Evolutionary conservation across 2,888 invertebrate genomes (phyloP).

Genomic region (Caenorhabditis sp.): DNA sequence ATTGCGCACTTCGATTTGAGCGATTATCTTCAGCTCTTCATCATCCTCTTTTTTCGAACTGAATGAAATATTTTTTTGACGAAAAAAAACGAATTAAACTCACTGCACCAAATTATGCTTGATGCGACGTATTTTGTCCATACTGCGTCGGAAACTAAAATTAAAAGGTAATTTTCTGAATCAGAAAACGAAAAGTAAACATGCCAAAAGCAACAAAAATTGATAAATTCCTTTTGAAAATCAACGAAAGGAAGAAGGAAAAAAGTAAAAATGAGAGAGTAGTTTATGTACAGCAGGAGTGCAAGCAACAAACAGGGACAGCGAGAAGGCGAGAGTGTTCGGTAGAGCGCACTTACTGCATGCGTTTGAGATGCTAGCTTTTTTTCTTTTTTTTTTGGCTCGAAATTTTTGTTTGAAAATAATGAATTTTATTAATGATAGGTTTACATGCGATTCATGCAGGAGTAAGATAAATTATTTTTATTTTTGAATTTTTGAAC

Average conservation of each 20-base stretch:
- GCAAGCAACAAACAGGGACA: neutral
- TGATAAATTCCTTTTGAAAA: neutral
- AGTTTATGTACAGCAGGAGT: slow-evolving; percentile 10
- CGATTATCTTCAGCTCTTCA: slow-evolving; percentile 29
- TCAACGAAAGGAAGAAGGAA: slow-evolving; percentile 23
- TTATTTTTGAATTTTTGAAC: too few relatives aligned
- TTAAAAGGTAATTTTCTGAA: slow-evolving; percentile 10
- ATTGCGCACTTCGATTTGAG: slow-evolving; percentile 29
- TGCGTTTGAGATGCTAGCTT: neutral
- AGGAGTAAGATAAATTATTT: too few relatives aligned
- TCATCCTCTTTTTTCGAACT: slow-evolving; percentile 11
- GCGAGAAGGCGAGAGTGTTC: slow-evolving; percentile 3
- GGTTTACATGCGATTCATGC: too few relatives aligned
- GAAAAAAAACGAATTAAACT: too few relatives aligned
- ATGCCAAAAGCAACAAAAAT: neutral
- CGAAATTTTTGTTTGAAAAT: neutral
- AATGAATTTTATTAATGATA: neutral
- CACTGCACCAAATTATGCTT: slow-evolving; percentile 23
- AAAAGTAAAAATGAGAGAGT: slow-evolving; percentile 19
- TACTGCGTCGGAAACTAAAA: slow-evolving; percentile 15
- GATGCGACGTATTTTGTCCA: slow-evolving; percentile 24
- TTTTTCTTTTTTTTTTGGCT: neutral
- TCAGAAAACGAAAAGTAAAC: neutral
- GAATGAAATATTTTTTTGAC: too few relatives aligned
- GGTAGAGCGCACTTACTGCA: slow-evolving; percentile 21